phyloP scores from a whole-genome alignment of 2,888 invertebrate genomes.

The Syritta pipiens region DNA sequence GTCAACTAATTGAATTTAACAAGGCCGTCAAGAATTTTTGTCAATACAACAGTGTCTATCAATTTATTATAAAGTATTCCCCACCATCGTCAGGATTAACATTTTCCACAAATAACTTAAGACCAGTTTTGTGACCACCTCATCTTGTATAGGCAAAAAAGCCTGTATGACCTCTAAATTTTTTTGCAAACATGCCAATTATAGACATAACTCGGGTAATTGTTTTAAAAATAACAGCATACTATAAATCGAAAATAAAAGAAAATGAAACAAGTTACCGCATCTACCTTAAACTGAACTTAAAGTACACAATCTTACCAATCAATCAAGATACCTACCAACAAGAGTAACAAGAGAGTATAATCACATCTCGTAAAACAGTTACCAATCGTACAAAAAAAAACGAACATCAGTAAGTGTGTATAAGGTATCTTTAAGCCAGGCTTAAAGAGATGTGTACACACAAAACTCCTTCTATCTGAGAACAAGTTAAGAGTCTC shows the following conservation, averaged over 20 bases:
- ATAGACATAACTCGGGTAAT: conserved; percentile 19
- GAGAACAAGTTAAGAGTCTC: conserved; percentile 60
- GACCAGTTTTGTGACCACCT: conserved; percentile 1
- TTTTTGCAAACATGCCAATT: conserved; percentile 5
- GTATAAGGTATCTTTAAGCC: conserved; percentile 41
- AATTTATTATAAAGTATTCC: too few relatives aligned
- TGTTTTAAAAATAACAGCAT: conserved; percentile 24
- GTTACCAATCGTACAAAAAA: conserved; percentile 28
- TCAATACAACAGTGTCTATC: too few relatives aligned
- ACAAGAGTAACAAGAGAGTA: background rate
- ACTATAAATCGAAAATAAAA: background rate
- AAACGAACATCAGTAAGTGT: conserved; percentile 3
- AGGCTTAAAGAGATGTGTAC: conserved; percentile 43
- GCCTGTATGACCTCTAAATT: too few relatives aligned
- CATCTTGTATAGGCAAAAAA: too few relatives aligned
- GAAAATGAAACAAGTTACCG: conserved; percentile 14
- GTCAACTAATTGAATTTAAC: too few relatives aligned
- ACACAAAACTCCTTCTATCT: conserved; percentile 16
- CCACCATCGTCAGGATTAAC: too few relatives aligned
- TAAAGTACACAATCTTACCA: conserved; percentile 26
- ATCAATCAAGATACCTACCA: conserved; percentile 20
- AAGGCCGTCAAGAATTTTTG: too few relatives aligned
- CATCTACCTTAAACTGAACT: background rate
- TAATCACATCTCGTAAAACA: conserved; percentile 32
- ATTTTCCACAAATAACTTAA: background rate